Percentiles rank a stretch among this genome's conserved stretches.
phyloP scores from a whole-genome alignment of 2,797 vertebrate species.

The Phalloptychus januarius region DNA sequence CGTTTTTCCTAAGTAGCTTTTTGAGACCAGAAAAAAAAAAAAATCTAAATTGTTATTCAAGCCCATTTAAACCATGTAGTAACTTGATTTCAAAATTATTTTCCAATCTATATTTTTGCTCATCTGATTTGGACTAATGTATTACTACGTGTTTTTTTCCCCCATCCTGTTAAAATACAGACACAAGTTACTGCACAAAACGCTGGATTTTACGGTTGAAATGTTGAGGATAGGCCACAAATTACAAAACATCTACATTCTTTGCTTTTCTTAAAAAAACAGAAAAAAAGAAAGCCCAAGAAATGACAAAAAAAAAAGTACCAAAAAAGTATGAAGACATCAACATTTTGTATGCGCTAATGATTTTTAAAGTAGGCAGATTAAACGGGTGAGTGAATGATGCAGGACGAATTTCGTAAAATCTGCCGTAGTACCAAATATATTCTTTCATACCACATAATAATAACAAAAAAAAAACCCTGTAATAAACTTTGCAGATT shows the following conservation, averaged over 20 bases:
- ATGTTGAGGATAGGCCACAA: constrained; percentile 38
- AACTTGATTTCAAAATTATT: constrained; percentile 50
- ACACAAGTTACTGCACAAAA: constrained; percentile 83
- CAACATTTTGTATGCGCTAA: constrained; percentile 37
- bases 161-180: constrained; percentile 70
- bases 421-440: constrained; percentile 79
- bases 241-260: constrained; percentile 51
- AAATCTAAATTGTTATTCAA: constrained; percentile 50
- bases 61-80: constrained; percentile 46
- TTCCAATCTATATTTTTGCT: constrained; percentile 59
- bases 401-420: constrained; percentile 46
- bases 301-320: constrained; percentile 49
- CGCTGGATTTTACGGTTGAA: constrained; percentile 57
- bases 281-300: background rate
- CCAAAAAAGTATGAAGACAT: constrained; percentile 48
- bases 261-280: constrained; percentile 21
- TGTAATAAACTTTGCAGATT: constrained; percentile 75
- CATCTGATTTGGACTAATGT: constrained; percentile 49
- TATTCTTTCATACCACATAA: constrained; percentile 80
- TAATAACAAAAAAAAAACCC: constrained; percentile 77
- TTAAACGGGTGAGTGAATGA: constrained; percentile 41
- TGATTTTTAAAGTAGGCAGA: constrained; percentile 37
- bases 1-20: background rate
- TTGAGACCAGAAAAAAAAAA: background rate
- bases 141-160: constrained; percentile 57